phyloP scores from a whole-genome alignment of 2,888 invertebrate species.

The Charanyca ferruginea region DNA sequence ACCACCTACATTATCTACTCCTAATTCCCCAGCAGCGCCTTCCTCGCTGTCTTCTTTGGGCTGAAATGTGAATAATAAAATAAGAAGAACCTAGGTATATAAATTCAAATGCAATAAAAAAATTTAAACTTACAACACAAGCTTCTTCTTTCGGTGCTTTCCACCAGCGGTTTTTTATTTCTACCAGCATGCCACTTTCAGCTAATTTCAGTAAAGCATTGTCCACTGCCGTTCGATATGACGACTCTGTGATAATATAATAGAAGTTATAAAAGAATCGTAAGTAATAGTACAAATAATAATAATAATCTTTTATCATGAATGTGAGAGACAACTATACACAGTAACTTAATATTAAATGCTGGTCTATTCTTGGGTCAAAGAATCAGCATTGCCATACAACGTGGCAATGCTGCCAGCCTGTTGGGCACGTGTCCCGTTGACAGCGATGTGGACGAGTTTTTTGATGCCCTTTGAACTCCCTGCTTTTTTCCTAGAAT shows the following conservation, averaged over 20 bases:
- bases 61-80: constrained; percentile 62
- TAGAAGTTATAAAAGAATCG: neutral
- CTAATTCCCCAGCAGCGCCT: constrained; percentile 91
- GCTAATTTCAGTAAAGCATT: constrained; percentile 97
- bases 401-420: too few relatives aligned
- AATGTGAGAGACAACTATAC: too few relatives aligned
- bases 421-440: too few relatives aligned
- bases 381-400: too few relatives aligned
- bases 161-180: constrained; percentile 98
- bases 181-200: constrained; percentile 95
- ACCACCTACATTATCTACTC: constrained; percentile 97
- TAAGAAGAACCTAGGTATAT: neutral
- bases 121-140: constrained; percentile 87
- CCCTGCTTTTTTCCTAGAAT: too few relatives aligned
- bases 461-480: too few relatives aligned
- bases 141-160: constrained; percentile 92
- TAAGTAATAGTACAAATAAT: neutral
- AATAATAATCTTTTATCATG: too few relatives aligned
- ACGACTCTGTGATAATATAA: constrained; percentile 90
- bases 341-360: too few relatives aligned
- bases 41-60: constrained; percentile 79
- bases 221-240: constrained; percentile 95
- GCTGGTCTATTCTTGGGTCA: too few relatives aligned
- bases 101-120: too few relatives aligned
- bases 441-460: too few relatives aligned